Base-by-base conservation (phyloP, 53 echinoderm and acorn worm genomes). In the Temnopleurus reevesii region DNA sequence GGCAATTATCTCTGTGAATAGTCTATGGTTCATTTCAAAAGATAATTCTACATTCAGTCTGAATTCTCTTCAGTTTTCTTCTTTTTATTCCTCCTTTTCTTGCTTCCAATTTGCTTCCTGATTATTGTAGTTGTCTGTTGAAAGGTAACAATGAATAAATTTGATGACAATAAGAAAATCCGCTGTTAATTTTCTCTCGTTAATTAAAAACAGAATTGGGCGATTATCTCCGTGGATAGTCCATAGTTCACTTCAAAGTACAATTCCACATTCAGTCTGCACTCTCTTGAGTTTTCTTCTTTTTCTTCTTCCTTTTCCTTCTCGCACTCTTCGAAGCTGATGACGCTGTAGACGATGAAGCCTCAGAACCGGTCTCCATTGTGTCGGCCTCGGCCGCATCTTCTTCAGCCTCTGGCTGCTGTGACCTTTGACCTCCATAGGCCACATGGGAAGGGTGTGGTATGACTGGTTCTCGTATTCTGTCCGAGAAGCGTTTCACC, bases 291-390 rank as follows among this genome's bases (percentile, higher is more conserved):
- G 23, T 36, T 59, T 87, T 87, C 46, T 43, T 77, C 88, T 87
- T 87, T 53, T 87, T 87, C 88, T 87, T 87, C 25, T 66, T 87
- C 88, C 53, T 87, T 31, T 71, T 87, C 53, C 53, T 51, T 45
- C 12, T 65, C 5, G 34, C 29, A 10, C 55, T 65, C 35, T 55
- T 66, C 5, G 86, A 56, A 4, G 84, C 9, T 25, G 84, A 61
- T 19, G 85, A 85, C 19, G 85, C 0, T 4, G 61, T 25, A 17
- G 86, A 27, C 18, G 88, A 87, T 34, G 88, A 87, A 4, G 71
- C 53, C 23, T 66, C 88, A 49, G 88, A 87, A 18, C 45, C 86
- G 5, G 86, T 86, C 61, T 86, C 86, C 86, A 86, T 86, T 25
- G 59, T 0, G 12, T 86, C 86, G 3, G 88, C 65, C 34, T 54